Base-by-base conservation (phyloP, 2,113 vertebrate species). In the Cyprinus carpio region DNA sequence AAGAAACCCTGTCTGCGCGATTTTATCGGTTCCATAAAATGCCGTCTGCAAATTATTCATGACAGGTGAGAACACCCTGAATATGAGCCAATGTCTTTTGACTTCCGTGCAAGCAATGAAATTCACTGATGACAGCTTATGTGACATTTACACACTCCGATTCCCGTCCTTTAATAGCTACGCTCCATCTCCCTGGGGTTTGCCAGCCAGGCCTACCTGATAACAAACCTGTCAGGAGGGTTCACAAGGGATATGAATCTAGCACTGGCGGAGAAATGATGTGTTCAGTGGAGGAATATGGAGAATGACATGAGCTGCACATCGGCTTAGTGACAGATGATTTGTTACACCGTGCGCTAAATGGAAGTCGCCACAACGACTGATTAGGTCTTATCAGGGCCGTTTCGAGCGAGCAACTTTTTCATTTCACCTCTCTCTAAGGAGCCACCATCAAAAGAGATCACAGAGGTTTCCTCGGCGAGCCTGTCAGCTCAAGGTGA, bases 191-290 rank as follows among this genome's bases (percentile, higher is more conserved):
- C 88, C 86, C 86, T 60, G 62, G 88, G 88, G 81, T 86, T 89
- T 84, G 81, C 67, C 84, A 51, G 85, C 46, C 88, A 77, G 86
- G 88, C 84, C 82, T 71, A 82, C 88, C 88, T 51, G 86, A 89
- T 89, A 89, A 89, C 88, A 89, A 87, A 89, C 88, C 88, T 89
- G 88, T 87, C 86, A 87, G 81, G 72, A 84, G 49, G 86, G 79
- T 87, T 89, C 76, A 64, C 84, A 9, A 25, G 81, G 71, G 81
- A 84, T 85, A 87, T 87, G 75, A 87, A 86, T 86, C 82, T 86
- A 31, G 65, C 25, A 40, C 84, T 84, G 72, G 75, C 75, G 67
- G 84, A 87, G 84, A 89, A 89, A 86, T 87, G 65, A 86, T 82
- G 71, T 77, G 82, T 84, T 87, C 75, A 82, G 82, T 85, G 78